Conservation (phyloP, 2,888 invertebrate genomes). For the Troides aeacus region DNA sequence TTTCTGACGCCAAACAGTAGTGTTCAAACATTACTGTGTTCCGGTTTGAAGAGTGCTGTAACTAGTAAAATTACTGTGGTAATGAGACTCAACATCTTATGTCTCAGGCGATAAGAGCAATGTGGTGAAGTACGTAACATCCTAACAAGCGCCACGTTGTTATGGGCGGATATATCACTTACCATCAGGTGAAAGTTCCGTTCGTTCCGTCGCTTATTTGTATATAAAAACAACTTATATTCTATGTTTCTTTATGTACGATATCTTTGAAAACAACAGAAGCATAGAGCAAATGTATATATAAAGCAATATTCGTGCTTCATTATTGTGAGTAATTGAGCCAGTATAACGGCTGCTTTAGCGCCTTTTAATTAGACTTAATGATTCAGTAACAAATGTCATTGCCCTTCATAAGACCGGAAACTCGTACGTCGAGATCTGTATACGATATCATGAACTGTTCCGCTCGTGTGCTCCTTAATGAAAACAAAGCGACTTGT, state of each 20-base stretch:
- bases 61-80: no score
- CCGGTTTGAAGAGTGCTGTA: no score
- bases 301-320: neutral
- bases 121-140: no score
- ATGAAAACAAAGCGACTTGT: constrained; percentile 42
- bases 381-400: constrained; percentile 60
- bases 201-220: no score
- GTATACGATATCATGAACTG: constrained; percentile 52
- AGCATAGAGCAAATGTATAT: neutral
- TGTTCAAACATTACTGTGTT: no score
- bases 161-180: no score
- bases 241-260: neutral
- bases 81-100: no score
- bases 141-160: no score
- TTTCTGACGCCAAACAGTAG: no score
- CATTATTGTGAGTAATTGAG: neutral
- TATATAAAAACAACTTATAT: neutral
- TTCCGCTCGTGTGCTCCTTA: constrained; percentile 50
- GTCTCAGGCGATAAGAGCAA: no score
- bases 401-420: constrained; percentile 68
- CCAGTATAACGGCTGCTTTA: constrained; percentile 34
- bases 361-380: constrained; percentile 53
- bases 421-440: constrained; percentile 49
- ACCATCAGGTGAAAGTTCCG: no score
- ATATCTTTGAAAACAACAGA: neutral